Evolutionary conservation across 2,888 invertebrate species (phyloP).

Genomic region (Ornithoptera alexandrae): DNA sequence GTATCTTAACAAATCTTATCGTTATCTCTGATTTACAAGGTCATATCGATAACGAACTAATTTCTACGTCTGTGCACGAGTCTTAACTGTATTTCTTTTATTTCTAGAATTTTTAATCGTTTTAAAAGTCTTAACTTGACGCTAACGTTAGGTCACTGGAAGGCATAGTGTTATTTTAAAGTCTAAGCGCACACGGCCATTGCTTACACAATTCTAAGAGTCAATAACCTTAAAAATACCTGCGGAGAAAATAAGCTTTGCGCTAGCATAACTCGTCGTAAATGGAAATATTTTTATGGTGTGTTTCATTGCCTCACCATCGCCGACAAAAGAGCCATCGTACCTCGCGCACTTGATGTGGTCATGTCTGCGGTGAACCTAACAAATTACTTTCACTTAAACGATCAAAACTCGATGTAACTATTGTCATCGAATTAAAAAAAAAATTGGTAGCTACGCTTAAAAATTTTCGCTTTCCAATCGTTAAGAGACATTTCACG

Average conservation of each 20-base stretch:
- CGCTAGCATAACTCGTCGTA: conserved; percentile 7
- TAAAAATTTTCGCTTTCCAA: conserved; percentile 47
- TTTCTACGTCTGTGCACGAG: neutral
- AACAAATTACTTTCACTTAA: conserved; percentile 65
- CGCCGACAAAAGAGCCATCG: conserved; percentile 43
- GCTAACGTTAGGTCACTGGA: too few species aligned
- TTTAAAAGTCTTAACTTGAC: too few species aligned
- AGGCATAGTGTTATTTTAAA: neutral
- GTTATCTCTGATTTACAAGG: neutral
- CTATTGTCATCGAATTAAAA: conserved; percentile 44
- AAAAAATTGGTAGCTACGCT: conserved; percentile 41
- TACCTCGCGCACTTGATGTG: conserved; percentile 49
- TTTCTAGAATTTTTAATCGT: too few species aligned
- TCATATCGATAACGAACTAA: neutral
- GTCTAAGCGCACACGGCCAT: neutral
- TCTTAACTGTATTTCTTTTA: neutral
- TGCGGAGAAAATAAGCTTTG: conserved; percentile 11
- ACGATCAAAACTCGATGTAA: conserved; percentile 43
- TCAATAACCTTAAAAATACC: conserved; percentile 16
- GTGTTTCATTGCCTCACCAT: conserved; percentile 14
- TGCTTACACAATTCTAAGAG: conserved; percentile 9
- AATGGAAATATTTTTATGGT: conserved; percentile 26
- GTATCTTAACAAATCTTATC: neutral
- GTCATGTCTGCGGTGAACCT: conserved; percentile 48
- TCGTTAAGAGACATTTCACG: conserved; percentile 16